Evolutionary conservation across 1,140 invertebrate genomes (phyloP), one percentile per base, ranked within the genome.

Genomic region (Drosophila takahashii): DNA sequence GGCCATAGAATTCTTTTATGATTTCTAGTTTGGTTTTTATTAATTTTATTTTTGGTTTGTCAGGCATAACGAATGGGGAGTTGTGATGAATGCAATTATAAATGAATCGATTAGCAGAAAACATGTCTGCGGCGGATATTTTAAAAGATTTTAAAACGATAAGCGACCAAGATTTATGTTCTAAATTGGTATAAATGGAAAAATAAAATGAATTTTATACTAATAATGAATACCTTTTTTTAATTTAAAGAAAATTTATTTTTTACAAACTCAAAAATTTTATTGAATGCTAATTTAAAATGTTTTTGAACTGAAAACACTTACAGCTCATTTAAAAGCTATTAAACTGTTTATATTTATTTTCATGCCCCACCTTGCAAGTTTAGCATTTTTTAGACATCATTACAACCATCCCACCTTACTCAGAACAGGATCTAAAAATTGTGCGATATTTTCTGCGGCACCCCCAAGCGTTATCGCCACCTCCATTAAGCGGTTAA

Each of bases 61-160:
- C 50, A 70, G 51, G 42, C 67, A 70, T 48, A 71, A 70, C 51
- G 8, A 70, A 69, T 70, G 50, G 36, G 32, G 53, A 69, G 34
- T 45, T 69, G 66, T 76, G 72, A 76, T 76, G 57, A 52, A 76
- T 76, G 72, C 72, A 76, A 52, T 58, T 66, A 76, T 66, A 76
- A 75, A 76, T 56, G 72, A 57, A 65, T 66, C 52, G 51, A 56
- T 76, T 76, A 66, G 61, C 52, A 29, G 29, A 27, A 37, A 72
- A 72, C 69, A 45, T 13, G 15, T 48, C 42, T 36, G 8, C n/a
- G 41, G 34, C 42, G 32, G 16, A n/a, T 16, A 10, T 45, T 29
- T 16, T 22, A 26, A 45, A 18, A 34, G 53, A 59, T 51, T 37
- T 34, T 9, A 0, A 45, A 39, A 4, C n/a, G 51, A 58, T 71